Conservation (phyloP, 2,113 vertebrate species). For the Podilymbus podiceps region DNA sequence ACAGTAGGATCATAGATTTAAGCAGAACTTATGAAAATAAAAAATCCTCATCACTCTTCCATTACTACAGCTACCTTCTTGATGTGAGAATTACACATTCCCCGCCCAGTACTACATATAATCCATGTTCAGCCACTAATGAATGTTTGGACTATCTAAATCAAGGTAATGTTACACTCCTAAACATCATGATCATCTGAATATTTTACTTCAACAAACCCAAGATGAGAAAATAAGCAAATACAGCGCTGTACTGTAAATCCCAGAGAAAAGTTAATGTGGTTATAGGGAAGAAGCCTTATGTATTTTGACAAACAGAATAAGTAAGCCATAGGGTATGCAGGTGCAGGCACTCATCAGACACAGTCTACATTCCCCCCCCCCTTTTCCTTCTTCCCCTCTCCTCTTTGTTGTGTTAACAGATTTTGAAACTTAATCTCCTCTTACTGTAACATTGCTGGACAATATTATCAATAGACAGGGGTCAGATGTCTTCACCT, state of each 20-base stretch:
- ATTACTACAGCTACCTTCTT: not conserved
- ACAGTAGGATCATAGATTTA: not conserved
- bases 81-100: not conserved
- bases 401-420: not conserved
- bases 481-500: not conserved
- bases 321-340: not conserved
- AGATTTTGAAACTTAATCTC: conserved; percentile 10
- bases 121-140: not conserved
- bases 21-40: not conserved
- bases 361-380: not conserved
- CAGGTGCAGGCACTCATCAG: not conserved
- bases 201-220: not conserved
- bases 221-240: not conserved
- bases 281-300: not conserved
- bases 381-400: not conserved
- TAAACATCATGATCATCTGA: not conserved
- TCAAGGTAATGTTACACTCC: not conserved
- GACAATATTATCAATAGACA: not conserved
- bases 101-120: rapidly evolving
- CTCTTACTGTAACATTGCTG: not conserved
- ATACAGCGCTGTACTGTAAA: not conserved
- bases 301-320: not conserved
- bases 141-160: not conserved
- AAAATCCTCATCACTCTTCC: not conserved
- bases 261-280: not conserved